Evolutionary conservation across 1,140 invertebrate genomes (phyloP).

Genomic region (Drosophila teissieri): DNA sequence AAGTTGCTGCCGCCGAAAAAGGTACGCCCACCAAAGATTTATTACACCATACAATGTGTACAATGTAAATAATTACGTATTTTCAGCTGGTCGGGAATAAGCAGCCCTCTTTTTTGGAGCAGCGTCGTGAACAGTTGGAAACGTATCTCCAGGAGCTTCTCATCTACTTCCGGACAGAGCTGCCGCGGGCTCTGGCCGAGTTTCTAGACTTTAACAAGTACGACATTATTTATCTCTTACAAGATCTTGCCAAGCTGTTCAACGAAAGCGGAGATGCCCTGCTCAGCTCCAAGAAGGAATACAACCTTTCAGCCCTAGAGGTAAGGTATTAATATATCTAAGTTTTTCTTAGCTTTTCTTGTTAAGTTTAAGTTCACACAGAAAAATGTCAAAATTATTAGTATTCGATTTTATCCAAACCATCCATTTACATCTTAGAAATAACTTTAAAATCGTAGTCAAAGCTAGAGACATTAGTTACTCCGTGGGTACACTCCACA

Average conservation of each 20-base stretch:
- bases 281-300: conserved; percentile 86
- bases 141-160: conserved; percentile 92
- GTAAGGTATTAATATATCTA: conserved; percentile 84
- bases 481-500: conserved; percentile 41
- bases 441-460: not conserved
- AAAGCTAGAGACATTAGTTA: conserved; percentile 30
- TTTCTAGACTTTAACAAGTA: conserved; percentile 93
- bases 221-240: conserved; percentile 92
- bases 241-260: conserved; percentile 90
- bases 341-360: conserved; percentile 10
- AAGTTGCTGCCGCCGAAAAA: conserved; percentile 96
- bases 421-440: not conserved
- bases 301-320: conserved; percentile 90
- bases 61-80: conserved; percentile 26
- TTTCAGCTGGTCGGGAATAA: conserved; percentile 88
- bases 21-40: conserved; percentile 84
- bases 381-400: conserved; percentile 56
- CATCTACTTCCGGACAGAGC: conserved; percentile 86
- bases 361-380: not conserved
- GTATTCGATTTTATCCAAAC: conserved; percentile 14
- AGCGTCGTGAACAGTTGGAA: conserved; percentile 91
- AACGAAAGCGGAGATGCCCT: conserved; percentile 89
- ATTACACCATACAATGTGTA: not conserved
- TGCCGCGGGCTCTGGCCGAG: conserved; percentile 90
- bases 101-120: conserved; percentile 93